These are phyloP conservation scores for Zeus faber DNA, from an alignment of 2,113 vertebrate species.

Conservation along the genomic window DNA sequence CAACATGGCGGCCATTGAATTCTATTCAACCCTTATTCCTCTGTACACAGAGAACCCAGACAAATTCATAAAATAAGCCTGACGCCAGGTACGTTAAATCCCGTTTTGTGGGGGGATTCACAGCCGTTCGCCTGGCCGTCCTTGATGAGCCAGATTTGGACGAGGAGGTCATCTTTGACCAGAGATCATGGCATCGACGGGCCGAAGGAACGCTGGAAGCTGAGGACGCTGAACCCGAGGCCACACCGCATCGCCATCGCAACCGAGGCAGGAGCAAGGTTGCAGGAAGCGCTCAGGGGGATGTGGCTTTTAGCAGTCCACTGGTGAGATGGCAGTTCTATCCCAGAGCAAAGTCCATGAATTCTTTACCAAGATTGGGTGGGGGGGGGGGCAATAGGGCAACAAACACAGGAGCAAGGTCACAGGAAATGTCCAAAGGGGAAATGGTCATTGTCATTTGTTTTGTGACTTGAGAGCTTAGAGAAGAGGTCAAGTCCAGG, in stretches of 20 bases:
- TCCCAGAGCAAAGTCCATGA: not conserved
- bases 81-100: not conserved
- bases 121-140: slow-evolving; percentile 68
- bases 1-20: too few species aligned
- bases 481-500: not conserved
- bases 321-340: slow-evolving; percentile 53
- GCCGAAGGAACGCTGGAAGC: slow-evolving; percentile 47
- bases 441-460: slow-evolving; percentile 37
- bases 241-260: slow-evolving; percentile 11
- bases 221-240: slow-evolving; percentile 23
- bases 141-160: slow-evolving; percentile 57
- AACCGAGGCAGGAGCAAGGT: slow-evolving; percentile 38
- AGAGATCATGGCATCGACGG: slow-evolving; percentile 19
- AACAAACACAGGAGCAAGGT: slow-evolving; percentile 15
- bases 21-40: too few species aligned
- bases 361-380: too few species aligned
- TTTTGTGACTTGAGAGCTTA: slow-evolving; percentile 35
- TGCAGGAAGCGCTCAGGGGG: slow-evolving; percentile 30
- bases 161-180: slow-evolving; percentile 63
- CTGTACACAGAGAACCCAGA: not conserved
- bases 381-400: not conserved
- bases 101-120: slow-evolving; percentile 11
- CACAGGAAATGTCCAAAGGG: slow-evolving; percentile 12
- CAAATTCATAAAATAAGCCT: not conserved
- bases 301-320: slow-evolving; percentile 73